These are phyloP conservation scores for Achatina immaculata DNA, from an alignment of 1,140 invertebrate species.

Conservation along the genomic window DNA sequence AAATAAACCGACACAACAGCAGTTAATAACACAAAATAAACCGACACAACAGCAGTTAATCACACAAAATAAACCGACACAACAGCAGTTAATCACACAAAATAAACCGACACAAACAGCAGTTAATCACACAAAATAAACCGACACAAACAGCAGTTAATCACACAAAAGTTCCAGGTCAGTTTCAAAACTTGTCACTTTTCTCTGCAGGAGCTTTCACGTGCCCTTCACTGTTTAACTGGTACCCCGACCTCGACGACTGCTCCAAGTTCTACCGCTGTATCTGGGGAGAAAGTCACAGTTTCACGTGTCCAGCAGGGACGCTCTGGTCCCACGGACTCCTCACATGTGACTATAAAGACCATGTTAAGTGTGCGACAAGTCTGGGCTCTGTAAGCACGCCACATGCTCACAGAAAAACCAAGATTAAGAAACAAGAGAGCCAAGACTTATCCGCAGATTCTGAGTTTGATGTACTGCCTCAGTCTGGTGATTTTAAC, in stretches of 20 bases:
- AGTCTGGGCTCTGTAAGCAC: background rate
- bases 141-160: too few relatives aligned
- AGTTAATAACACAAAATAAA: too few relatives aligned
- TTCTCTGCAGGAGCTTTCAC: conserved; percentile 3
- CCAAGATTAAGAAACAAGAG: background rate
- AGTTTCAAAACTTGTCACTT: too few relatives aligned
- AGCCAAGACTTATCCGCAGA: background rate
- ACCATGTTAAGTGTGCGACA: conserved; percentile 35
- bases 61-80: too few relatives aligned
- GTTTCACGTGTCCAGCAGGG: conserved; percentile 43
- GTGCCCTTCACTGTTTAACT: conserved; percentile 46
- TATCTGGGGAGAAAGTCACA: conserved; percentile 43
- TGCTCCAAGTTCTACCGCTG: conserved; percentile 46
- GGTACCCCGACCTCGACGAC: conserved; percentile 41
- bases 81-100: too few relatives aligned
- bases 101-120: too few relatives aligned
- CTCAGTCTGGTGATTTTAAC: background rate
- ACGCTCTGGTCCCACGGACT: conserved; percentile 50
- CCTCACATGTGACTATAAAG: conserved; percentile 46
- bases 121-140: too few relatives aligned
- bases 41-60: too few relatives aligned
- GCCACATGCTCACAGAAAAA: background rate
- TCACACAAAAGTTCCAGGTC: too few relatives aligned
- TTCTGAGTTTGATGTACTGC: background rate
- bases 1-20: too few relatives aligned